These are phyloP conservation scores for Nettapus auritus DNA, from an alignment of 2,113 vertebrate genomes.

Conservation along the genomic window DNA sequence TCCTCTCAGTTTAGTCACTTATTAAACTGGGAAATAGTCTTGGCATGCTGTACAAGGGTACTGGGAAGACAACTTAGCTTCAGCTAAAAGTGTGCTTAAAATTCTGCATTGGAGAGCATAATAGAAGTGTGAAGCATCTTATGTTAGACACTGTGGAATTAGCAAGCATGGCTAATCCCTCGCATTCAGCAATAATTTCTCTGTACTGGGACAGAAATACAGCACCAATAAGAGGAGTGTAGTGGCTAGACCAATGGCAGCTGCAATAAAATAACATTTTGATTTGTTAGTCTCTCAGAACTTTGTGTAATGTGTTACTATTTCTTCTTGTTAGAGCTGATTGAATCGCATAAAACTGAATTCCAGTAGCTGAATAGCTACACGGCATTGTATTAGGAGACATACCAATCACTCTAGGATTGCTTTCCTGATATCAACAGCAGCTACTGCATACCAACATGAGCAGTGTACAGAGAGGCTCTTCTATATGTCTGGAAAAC, in stretches of 20 bases:
- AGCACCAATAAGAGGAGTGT: neutral
- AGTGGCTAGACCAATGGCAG: neutral
- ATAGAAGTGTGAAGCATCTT: neutral
- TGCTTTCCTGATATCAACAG: slow-evolving; percentile 13
- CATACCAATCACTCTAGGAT: neutral
- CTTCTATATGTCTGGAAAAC: neutral
- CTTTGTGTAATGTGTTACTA: slow-evolving; percentile 30
- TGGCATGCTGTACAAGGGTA: neutral
- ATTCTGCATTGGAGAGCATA: neutral
- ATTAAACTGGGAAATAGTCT: neutral
- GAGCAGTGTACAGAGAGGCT: neutral
- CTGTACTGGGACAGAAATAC: neutral
- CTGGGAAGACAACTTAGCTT: neutral
- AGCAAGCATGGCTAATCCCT: neutral
- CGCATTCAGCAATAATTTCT: neutral
- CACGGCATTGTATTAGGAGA: slow-evolving; percentile 1
- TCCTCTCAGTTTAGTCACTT: neutral
- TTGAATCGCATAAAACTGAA: slow-evolving; percentile 16
- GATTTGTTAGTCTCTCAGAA: slow-evolving; percentile 29
- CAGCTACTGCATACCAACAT: neutral
- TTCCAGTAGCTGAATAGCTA: slow-evolving; percentile 38
- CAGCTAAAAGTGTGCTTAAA: neutral
- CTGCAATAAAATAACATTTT: neutral
- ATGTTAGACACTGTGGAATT: neutral
- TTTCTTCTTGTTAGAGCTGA: slow-evolving; percentile 35